Evolutionary conservation across 2,113 vertebrate genomes (phyloP).

Genomic region (Tetrax tetrax): DNA sequence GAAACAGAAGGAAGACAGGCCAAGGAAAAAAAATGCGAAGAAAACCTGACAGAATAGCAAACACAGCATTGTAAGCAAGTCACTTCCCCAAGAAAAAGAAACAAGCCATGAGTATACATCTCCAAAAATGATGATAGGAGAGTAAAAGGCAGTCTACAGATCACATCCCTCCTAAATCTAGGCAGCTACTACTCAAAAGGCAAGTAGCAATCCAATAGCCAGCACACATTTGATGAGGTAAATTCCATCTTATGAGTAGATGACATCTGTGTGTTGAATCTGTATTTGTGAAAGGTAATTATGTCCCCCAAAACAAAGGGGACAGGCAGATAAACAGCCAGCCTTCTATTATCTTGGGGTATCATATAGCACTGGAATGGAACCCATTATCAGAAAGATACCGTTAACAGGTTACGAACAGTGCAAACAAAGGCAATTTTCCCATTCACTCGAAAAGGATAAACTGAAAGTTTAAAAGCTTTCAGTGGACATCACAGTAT

Average conservation of each 20-base stretch:
- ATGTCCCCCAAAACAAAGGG: conserved; percentile 48
- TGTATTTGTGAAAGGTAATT: neutral
- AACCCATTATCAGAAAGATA: conserved; percentile 40
- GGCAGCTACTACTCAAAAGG: neutral
- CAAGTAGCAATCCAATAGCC: neutral
- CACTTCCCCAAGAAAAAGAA: neutral
- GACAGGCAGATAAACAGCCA: neutral
- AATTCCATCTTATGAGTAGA: neutral
- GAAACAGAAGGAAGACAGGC: neutral
- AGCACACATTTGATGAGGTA: neutral
- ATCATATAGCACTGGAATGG: conserved; percentile 52
- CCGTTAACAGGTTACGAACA: conserved; percentile 53
- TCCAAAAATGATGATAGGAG: neutral
- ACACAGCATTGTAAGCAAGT: neutral
- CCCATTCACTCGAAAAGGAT: neutral
- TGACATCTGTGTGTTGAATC: neutral
- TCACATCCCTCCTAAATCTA: neutral
- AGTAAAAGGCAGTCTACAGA: neutral
- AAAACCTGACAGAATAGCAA: neutral
- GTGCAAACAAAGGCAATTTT: neutral
- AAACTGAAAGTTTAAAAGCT: neutral
- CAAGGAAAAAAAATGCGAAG: neutral
- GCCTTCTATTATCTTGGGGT: neutral
- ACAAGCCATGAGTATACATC: neutral
- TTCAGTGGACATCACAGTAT: neutral